These are phyloP conservation scores for Leucophora obtusa DNA, from an alignment of 2,888 invertebrate species.

Conservation along the genomic window DNA sequence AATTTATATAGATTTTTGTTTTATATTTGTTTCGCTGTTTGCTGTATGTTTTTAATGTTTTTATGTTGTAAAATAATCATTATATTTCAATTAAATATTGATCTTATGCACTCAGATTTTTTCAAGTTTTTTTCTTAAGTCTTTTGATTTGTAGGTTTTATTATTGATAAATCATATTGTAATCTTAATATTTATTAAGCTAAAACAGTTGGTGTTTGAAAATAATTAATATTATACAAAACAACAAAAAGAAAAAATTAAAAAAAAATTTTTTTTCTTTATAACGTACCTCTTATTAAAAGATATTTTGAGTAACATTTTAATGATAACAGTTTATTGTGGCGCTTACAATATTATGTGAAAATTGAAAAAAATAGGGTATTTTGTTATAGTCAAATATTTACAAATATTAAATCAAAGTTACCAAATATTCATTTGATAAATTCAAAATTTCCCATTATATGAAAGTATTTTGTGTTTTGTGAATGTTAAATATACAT, in stretches of 20 bases:
- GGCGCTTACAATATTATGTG: too few species aligned
- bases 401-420: too few species aligned
- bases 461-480: too few species aligned
- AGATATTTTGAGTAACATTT: too few species aligned
- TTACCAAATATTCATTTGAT: too few species aligned
- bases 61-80: neutral
- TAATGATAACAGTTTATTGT: too few species aligned
- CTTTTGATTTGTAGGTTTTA: neutral
- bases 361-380: too few species aligned
- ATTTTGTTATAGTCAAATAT: too few species aligned
- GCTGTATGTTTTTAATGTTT: neutral
- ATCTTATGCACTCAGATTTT: neutral
- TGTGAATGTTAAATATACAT: too few species aligned
- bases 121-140: neutral
- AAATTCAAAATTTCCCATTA: too few species aligned
- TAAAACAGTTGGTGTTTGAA: neutral
- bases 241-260: neutral
- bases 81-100: neutral
- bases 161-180: neutral
- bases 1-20: neutral
- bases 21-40: neutral
- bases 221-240: neutral
- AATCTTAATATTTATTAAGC: neutral
- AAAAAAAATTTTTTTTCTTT: too few species aligned
- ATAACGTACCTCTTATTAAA: too few species aligned